phyloP scores from a whole-genome alignment of 1,140 invertebrate species.

The Lasaia peninsularis region DNA sequence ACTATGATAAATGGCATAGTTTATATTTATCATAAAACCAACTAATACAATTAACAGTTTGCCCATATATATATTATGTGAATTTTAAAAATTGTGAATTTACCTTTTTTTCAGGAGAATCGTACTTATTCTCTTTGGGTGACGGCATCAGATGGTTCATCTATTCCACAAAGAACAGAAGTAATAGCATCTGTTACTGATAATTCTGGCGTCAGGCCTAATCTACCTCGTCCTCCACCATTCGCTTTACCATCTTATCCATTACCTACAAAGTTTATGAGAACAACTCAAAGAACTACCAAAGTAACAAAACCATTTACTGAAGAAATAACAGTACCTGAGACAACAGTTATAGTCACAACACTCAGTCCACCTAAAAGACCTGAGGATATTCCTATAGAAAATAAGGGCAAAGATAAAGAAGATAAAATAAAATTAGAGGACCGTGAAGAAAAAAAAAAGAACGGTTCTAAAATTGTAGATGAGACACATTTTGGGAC shows the following conservation, averaged over 20 bases:
- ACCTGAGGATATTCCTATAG: constrained; percentile 32
- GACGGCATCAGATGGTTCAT: constrained; percentile 49
- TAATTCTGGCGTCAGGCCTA: constrained; percentile 35
- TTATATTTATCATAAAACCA: too few relatives aligned
- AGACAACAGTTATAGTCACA: constrained; percentile 34
- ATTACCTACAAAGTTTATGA: constrained; percentile 38
- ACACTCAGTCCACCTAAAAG: constrained; percentile 38
- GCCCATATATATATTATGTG: too few relatives aligned
- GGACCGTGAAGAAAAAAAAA: constrained; percentile 30
- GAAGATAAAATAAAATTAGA: constrained; percentile 30
- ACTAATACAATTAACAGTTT: too few relatives aligned
- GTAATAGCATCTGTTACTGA: constrained; percentile 61
- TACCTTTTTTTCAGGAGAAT: constrained; percentile 64
- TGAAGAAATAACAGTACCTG: constrained; percentile 51
- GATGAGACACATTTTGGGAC: constrained; percentile 36
- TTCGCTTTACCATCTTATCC: constrained; percentile 39
- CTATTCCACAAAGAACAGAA: constrained; percentile 57
- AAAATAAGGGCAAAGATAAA: constrained; percentile 33
- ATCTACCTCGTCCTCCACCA: constrained; percentile 46
- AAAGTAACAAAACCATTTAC: constrained; percentile 42
- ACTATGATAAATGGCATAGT: too few relatives aligned
- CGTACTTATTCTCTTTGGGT: constrained; percentile 63
- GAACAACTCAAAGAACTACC: constrained; percentile 50
- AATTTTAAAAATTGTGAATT: too few relatives aligned
- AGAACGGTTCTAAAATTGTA: neutral